These are phyloP conservation scores for Cataglyphis albicans DNA, from an alignment of 2,888 invertebrate species.

Conservation along the genomic window DNA sequence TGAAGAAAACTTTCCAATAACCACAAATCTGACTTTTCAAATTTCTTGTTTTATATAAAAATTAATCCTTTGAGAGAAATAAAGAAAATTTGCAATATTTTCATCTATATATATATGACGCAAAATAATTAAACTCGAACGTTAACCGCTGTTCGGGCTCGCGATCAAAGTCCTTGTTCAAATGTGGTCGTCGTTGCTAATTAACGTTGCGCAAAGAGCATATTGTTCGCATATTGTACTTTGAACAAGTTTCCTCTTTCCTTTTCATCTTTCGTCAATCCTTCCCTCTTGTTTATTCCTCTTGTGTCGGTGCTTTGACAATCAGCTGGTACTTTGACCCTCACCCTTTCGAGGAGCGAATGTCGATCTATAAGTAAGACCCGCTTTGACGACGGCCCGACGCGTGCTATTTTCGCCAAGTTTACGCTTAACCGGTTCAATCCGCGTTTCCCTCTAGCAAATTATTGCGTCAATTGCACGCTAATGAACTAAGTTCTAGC, in stretches of 20 bases:
- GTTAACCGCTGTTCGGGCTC: neutral
- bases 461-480: slow-evolving; percentile 53
- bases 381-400: slow-evolving; percentile 34
- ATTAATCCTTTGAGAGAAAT: neutral
- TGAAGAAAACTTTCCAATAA: neutral
- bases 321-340: slow-evolving; percentile 40
- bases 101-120: neutral
- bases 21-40: neutral
- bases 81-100: neutral
- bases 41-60: neutral
- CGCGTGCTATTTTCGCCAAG: slow-evolving; percentile 37
- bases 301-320: slow-evolving; percentile 12
- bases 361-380: slow-evolving; percentile 29
- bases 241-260: neutral
- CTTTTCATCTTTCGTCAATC: neutral
- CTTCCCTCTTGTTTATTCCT: neutral
- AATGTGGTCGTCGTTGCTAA: neutral
- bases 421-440: slow-evolving; percentile 51
- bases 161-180: neutral
- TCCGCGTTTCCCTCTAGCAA: slow-evolving; percentile 45
- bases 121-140: slow-evolving; percentile 14
- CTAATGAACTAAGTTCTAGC: slow-evolving; percentile 53
- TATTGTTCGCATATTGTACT: neutral
- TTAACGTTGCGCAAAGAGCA: neutral
- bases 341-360: slow-evolving; percentile 1